Evolutionary conservation across 1,140 invertebrate genomes (phyloP).

Genomic region (Drosophila watanabei): DNA sequence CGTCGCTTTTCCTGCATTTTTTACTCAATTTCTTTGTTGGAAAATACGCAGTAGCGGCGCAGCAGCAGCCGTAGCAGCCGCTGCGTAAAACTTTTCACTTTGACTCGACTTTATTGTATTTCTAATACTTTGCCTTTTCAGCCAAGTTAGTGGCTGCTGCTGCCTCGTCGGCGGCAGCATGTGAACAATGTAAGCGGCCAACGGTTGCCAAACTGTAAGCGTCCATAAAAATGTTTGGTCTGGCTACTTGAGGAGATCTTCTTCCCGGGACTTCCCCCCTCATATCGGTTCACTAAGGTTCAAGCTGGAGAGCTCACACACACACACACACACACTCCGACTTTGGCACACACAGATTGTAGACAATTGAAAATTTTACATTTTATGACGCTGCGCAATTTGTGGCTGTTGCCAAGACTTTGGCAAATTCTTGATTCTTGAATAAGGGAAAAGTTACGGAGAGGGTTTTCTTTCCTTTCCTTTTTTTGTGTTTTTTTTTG

Average conservation of each 20-base stretch:
- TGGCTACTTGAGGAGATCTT: conserved; percentile 49
- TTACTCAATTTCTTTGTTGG: conserved; percentile 72
- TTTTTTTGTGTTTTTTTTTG: neutral
- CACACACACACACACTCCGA: conserved; percentile 6
- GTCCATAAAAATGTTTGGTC: conserved; percentile 78
- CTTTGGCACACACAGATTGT: conserved; percentile 64
- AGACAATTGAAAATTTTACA: conserved; percentile 84
- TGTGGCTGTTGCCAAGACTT: conserved; percentile 57
- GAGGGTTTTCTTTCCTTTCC: neutral
- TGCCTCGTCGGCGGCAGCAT: conserved; percentile 57
- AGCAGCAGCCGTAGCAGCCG: no score
- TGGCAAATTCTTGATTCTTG: conserved; percentile 53
- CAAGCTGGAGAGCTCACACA: conserved; percentile 29
- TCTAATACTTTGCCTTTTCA: conserved; percentile 84
- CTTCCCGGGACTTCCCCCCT: neutral
- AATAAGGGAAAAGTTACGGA: conserved; percentile 10
- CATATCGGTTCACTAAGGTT: conserved; percentile 38
- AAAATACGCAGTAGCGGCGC: conserved; percentile 44
- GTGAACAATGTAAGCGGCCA: conserved; percentile 82
- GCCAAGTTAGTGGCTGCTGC: conserved; percentile 66
- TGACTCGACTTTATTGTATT: conserved; percentile 85
- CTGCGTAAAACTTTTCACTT: conserved; percentile 85
- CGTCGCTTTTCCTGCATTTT: conserved; percentile 52
- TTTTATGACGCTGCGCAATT: conserved; percentile 83
- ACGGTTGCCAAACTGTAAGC: conserved; percentile 74